phyloP scores from a whole-genome alignment of 2,888 invertebrate species.

The Dryococelus australis region DNA sequence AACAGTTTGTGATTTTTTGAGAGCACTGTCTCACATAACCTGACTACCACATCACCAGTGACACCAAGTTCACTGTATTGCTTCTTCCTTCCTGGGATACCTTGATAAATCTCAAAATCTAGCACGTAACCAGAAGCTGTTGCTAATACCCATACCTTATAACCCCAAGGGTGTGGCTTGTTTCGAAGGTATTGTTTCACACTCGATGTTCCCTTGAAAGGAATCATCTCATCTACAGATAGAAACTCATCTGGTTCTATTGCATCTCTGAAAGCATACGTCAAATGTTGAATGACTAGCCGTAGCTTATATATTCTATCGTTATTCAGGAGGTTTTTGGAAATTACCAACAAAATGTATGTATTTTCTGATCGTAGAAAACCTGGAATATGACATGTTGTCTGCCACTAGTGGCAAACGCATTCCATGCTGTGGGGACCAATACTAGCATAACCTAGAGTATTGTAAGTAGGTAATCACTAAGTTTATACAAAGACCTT shows the following conservation, averaged over 20 bases:
- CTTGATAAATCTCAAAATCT: neutral
- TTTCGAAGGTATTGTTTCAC: neutral
- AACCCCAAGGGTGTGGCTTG: slow-evolving; percentile 11
- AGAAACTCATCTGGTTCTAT: no score
- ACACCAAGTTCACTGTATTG: neutral
- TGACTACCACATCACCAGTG: no score
- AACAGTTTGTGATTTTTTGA: no score
- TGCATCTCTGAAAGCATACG: neutral
- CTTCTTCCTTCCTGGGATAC: neutral
- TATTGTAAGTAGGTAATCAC: neutral
- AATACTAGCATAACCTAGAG: neutral
- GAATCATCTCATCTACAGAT: neutral
- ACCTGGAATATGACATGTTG: no score
- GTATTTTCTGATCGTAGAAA: no score
- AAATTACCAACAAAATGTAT: no score
- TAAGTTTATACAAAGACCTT: neutral
- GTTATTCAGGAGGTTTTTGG: neutral
- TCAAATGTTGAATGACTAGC: neutral
- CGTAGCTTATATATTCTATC: neutral
- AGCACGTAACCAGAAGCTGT: no score
- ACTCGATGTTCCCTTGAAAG: neutral
- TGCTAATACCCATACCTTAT: no score
- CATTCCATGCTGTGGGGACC: neutral
- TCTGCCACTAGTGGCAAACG: no score
- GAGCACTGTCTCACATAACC: no score